Evolutionary conservation across 2,113 vertebrate genomes (phyloP).

Genomic region (Leptodactylus fuscus): DNA sequence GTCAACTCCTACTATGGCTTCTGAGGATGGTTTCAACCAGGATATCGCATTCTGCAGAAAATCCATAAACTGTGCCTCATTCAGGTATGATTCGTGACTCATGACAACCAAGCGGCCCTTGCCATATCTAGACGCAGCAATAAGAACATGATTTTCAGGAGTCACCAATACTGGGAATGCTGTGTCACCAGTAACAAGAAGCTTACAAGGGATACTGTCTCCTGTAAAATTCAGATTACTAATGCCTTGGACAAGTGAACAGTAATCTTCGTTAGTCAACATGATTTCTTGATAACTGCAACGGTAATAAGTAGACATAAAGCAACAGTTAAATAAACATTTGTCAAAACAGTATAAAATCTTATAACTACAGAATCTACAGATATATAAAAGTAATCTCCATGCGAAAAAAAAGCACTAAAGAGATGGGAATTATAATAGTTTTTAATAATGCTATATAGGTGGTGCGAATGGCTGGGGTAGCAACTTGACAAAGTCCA

Average conservation of each 20-base stretch:
- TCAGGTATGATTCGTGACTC: constrained; percentile 82
- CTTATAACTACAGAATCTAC: no score
- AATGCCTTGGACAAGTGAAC: constrained; percentile 69
- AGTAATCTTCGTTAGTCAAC: constrained; percentile 67
- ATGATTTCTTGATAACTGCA: constrained; percentile 58
- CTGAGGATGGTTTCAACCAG: constrained; percentile 80
- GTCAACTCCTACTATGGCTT: constrained; percentile 74
- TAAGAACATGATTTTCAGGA: constrained; percentile 71
- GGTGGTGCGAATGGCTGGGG: no score
- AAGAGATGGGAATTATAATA: no score
- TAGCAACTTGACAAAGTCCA: no score
- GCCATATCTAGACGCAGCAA: constrained; percentile 79
- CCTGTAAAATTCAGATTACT: constrained; percentile 69
- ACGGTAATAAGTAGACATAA: background rate
- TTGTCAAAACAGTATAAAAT: background rate
- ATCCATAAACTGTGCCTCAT: constrained; percentile 68
- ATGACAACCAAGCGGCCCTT: constrained; percentile 81
- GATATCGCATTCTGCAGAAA: constrained; percentile 81
- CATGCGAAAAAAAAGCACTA: no score
- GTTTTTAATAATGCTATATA: no score
- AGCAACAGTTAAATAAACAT: background rate
- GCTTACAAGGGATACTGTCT: constrained; percentile 63
- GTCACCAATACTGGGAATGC: constrained; percentile 77
- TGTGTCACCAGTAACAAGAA: constrained; percentile 73
- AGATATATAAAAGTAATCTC: no score